These are phyloP conservation scores for Pampus argenteus DNA, from an alignment of 2,797 vertebrate species.

Conservation along the genomic window DNA sequence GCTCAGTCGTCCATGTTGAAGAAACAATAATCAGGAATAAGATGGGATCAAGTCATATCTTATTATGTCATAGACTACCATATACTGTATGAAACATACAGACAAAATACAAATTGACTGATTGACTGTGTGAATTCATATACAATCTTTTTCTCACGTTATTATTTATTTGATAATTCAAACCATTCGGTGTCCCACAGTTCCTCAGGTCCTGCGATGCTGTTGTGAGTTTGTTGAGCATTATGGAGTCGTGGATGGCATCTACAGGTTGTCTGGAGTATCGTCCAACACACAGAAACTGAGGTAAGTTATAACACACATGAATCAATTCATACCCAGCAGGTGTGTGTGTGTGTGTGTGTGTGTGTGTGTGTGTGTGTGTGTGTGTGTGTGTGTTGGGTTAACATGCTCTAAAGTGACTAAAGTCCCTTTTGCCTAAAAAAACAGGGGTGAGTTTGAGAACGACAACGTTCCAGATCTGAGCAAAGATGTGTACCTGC, in stretches of 20 bases:
- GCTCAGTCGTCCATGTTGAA: background rate
- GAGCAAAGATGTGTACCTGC: slow-evolving; percentile 89
- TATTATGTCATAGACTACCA: background rate
- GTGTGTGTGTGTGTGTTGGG: background rate
- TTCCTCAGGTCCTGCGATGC: slow-evolving; percentile 91
- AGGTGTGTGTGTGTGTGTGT: slow-evolving; percentile 1
- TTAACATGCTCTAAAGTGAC: background rate
- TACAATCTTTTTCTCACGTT: background rate
- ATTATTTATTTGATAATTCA: background rate
- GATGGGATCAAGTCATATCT: background rate
- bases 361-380: background rate
- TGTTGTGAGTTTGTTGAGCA: slow-evolving; percentile 94
- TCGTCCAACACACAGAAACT: slow-evolving; percentile 96
- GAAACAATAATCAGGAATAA: background rate
- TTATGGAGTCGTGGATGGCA: slow-evolving; percentile 93
- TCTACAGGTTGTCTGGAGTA: slow-evolving; percentile 94
- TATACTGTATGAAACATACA: background rate
- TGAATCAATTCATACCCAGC: background rate
- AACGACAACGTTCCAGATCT: slow-evolving; percentile 87
- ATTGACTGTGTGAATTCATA: background rate
- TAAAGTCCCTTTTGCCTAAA: background rate
- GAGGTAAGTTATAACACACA: slow-evolving; percentile 77
- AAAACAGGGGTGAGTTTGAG: slow-evolving; percentile 92
- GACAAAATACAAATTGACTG: background rate
- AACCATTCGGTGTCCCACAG: slow-evolving; percentile 69